phyloP scores from a whole-genome alignment of 2,797 vertebrate genomes.

The Enteromius afrohamiltoni region DNA sequence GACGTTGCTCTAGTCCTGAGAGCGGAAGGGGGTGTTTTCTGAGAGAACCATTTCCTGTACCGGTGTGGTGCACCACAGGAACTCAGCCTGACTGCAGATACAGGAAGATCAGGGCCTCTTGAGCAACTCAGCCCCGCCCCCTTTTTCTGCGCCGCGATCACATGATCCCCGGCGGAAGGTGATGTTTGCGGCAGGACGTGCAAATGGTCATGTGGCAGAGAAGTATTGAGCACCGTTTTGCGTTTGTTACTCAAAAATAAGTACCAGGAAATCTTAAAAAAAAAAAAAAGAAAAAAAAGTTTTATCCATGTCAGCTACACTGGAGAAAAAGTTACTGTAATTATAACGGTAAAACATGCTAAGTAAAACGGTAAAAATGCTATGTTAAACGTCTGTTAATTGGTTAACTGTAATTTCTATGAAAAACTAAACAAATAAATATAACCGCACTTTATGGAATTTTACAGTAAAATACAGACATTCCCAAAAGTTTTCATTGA shows the following conservation, averaged over 20 bases:
- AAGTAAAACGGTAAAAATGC: not conserved
- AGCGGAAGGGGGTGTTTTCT: conserved; percentile 50
- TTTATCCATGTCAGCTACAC: not conserved
- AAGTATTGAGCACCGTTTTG: not conserved
- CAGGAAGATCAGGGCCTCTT: conserved; percentile 65
- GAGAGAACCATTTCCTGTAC: conserved; percentile 73
- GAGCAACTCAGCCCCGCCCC: conserved; percentile 58
- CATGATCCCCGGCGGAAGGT: conserved; percentile 39
- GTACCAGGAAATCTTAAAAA: not conserved
- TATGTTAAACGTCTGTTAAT: not conserved
- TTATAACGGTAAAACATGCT: not conserved
- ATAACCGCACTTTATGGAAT: not conserved
- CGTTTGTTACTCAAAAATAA: not conserved
- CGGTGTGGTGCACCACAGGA: conserved; percentile 66
- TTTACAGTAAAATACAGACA: not conserved
- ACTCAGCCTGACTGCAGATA: conserved; percentile 49
- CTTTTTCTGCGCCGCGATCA: not conserved
- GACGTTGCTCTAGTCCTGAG: conserved; percentile 36
- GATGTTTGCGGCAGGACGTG: conserved; percentile 18
- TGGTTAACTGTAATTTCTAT: not conserved
- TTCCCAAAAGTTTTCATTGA: not conserved
- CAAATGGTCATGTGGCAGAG: conserved; percentile 7
- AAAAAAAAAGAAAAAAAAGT: not conserved
- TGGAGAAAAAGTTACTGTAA: not conserved
- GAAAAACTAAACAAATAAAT: not conserved